phyloP scores from a whole-genome alignment of 1,140 invertebrate genomes.

The Drosophila santomea region DNA sequence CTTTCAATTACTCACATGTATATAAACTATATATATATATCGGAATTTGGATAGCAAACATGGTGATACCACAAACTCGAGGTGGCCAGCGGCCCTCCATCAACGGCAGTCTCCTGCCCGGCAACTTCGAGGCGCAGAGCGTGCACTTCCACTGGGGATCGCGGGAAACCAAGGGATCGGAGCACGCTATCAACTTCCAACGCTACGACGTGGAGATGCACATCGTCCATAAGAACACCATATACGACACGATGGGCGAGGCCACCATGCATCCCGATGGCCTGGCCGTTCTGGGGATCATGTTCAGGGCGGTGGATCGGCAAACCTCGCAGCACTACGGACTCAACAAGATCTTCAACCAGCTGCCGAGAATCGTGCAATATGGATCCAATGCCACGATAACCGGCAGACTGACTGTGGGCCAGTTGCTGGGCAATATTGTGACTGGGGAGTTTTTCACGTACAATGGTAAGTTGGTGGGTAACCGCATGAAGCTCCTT shows the following conservation, averaged over 20 bases:
- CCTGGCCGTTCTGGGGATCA: conserved; percentile 58
- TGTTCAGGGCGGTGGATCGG: conserved; percentile 28
- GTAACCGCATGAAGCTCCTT: too few relatives aligned
- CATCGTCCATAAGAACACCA: conserved; percentile 71
- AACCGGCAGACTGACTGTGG: conserved; percentile 14
- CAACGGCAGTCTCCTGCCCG: conserved; percentile 87
- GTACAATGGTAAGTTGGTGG: conserved; percentile 52
- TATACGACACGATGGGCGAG: conserved; percentile 42
- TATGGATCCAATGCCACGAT: conserved; percentile 51
- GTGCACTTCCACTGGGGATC: conserved; percentile 89
- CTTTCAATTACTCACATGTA: neutral
- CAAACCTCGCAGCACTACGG: conserved; percentile 1
- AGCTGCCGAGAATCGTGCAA: conserved; percentile 33
- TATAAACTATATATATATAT: neutral
- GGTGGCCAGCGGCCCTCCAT: conserved; percentile 86
- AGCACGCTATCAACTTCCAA: conserved; percentile 58
- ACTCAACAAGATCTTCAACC: conserved; percentile 58
- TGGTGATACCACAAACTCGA: conserved; percentile 43
- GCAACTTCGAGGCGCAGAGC: conserved; percentile 87
- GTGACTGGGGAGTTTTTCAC: conserved; percentile 54
- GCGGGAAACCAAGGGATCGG: conserved; percentile 43
- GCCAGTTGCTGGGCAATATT: conserved; percentile 57
- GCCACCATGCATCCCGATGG: conserved; percentile 57
- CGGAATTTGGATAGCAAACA: conserved; percentile 33
- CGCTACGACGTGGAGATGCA: conserved; percentile 76